phyloP scores from a whole-genome alignment of 2,797 vertebrate species.

The Cichlasoma orientale region DNA sequence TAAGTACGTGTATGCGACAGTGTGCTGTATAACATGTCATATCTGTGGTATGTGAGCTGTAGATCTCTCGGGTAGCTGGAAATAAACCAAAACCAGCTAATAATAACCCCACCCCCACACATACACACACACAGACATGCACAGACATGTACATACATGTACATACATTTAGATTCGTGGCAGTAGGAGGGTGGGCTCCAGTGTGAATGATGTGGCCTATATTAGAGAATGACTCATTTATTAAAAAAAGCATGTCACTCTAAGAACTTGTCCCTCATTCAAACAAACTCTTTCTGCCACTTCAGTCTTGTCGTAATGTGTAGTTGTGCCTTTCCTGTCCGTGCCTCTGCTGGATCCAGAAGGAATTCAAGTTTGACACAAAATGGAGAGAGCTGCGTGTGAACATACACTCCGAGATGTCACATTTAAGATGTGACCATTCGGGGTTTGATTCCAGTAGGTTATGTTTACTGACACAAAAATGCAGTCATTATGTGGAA shows the following conservation, averaged over 20 bases:
- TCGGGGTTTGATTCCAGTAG: neutral
- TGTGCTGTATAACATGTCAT: slow-evolving; percentile 41
- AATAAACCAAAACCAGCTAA: slow-evolving; percentile 53
- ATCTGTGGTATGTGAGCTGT: slow-evolving; percentile 47
- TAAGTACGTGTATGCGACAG: neutral
- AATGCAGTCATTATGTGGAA: neutral
- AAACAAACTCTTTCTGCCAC: neutral
- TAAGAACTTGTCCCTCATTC: neutral
- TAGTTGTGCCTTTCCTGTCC: neutral
- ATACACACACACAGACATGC: neutral
- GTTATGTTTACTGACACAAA: neutral
- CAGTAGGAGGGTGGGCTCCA: slow-evolving; percentile 22
- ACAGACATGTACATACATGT: neutral
- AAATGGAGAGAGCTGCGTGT: neutral
- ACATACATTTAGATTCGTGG: neutral
- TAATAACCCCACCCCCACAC: slow-evolving; percentile 14
- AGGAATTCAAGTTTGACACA: neutral
- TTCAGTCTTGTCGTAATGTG: neutral
- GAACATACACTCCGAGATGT: neutral
- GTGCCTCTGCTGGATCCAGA: neutral
- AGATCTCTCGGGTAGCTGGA: slow-evolving; percentile 53
- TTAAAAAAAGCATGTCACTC: slow-evolving; percentile 4
- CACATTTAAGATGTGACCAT: neutral
- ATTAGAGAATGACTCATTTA: slow-evolving; percentile 63
- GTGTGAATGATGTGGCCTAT: slow-evolving; percentile 56